Evolutionary conservation across 2,113 vertebrate genomes (phyloP), one percentile per base, ranked within the genome.

Genomic region (Cariama cristata): DNA sequence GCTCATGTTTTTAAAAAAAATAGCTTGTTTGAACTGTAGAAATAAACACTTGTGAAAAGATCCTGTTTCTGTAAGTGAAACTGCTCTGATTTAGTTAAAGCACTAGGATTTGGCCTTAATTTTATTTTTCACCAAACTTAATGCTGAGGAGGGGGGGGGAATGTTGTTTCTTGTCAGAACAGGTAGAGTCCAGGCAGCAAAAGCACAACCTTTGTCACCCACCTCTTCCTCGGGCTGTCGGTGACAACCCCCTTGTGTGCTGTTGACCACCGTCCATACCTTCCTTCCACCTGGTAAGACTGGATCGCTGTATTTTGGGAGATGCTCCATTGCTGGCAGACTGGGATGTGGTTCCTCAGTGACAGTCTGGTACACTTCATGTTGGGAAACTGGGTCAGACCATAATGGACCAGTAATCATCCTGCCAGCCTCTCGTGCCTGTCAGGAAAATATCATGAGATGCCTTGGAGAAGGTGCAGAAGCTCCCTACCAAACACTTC

Each of bases 31-130:
- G 75, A 86, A n/a, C 42, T 85, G 73, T 66, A 45, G 72, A 94
- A 95, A 95, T 63, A 95, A 95, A 86, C 76, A 72, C 52, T 56
- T 59, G 79, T 86, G 88, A 79, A 91, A 90, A 87, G 75, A 92
- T 90, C 67, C 33, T 68, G 53, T 79, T 81, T 88, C 88, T 88
- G 76, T 88, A 91, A 80, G 45, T 62, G 64, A 84, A 79, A 82
- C 56, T 79, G 49, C 79, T 96, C 96, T 63, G 87, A 86, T 84
- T 92, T 96, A 86, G 50, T 59, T 53, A 67, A 74, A 86, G 63
- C 21, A 16, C 6, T 63, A 58, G 40, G 84, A 82, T 85, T 91
- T 95, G 87, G 74, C 53, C 93, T 89, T 45, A 20, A 58, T 92
- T 86, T 88, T 92, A 79, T 94, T 92, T 96, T 91, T 86, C 62